Percentiles rank a stretch among this genome's conserved stretches.
Evolutionary conservation across 2,113 vertebrate species (phyloP).

Genomic region (Phylloscopus trochiloides): DNA sequence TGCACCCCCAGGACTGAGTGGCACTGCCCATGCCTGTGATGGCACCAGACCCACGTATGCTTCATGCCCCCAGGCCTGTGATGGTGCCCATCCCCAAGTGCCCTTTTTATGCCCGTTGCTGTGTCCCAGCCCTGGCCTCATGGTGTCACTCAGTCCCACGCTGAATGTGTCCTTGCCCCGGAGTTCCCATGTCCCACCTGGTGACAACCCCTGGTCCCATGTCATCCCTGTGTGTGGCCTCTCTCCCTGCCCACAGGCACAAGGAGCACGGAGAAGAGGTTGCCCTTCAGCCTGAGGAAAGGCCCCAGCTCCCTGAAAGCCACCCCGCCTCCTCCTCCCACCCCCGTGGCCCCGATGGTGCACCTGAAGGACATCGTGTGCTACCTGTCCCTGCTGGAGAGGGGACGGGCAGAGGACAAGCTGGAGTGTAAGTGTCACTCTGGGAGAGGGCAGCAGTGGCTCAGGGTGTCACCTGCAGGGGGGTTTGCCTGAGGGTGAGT

Average conservation of each 20-base stretch:
- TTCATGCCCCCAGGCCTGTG: background rate
- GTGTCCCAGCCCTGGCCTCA: background rate
- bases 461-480: background rate
- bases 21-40: background rate
- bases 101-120: background rate
- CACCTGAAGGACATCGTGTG: slow-evolving; percentile 94
- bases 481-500: rapidly evolving
- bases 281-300: slow-evolving; percentile 69
- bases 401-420: slow-evolving; percentile 90
- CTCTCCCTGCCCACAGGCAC: background rate
- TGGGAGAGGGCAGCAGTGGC: background rate
- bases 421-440: slow-evolving; percentile 88
- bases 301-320: slow-evolving; percentile 73
- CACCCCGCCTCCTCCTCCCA: background rate
- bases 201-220: rapidly evolving
- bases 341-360: slow-evolving; percentile 74
- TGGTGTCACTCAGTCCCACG: rapidly evolving
- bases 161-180: rapidly evolving
- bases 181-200: rapidly evolving
- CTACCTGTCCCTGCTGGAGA: slow-evolving; percentile 93
- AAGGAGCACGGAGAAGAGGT: slow-evolving; percentile 69
- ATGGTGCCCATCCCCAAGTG: background rate
- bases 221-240: background rate
- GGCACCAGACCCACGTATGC: background rate
- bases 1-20: rapidly evolving